These are phyloP conservation scores for Chloroceryle amazona DNA, from an alignment of 2,797 vertebrate species.

Conservation along the genomic window DNA sequence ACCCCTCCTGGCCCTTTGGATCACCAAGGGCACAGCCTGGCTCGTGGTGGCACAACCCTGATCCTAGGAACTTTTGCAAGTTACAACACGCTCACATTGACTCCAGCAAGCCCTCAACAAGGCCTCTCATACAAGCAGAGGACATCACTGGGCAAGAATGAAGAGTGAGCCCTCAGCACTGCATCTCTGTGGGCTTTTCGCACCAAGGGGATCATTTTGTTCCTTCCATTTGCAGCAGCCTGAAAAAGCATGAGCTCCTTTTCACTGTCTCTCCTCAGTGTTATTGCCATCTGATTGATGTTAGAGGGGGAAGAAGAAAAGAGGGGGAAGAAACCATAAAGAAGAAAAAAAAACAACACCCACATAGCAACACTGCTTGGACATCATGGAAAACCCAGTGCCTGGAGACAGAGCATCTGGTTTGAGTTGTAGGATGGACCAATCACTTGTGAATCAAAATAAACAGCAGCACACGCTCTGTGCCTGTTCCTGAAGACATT, in stretches of 20 bases:
- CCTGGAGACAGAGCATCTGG: not conserved
- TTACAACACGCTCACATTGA: rapidly evolving
- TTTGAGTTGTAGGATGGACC: not conserved
- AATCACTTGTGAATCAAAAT: not conserved
- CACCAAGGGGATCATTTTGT: not conserved
- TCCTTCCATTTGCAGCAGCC: not conserved
- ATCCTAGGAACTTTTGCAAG: not conserved
- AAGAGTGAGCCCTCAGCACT: not conserved
- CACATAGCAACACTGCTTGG: rapidly evolving
- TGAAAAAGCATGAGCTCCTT: not conserved
- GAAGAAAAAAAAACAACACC: not conserved
- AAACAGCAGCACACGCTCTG: not conserved
- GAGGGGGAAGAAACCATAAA: not conserved
- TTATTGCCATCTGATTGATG: not conserved
- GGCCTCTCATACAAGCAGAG: not conserved
- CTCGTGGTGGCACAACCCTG: not conserved
- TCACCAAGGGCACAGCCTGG: not conserved
- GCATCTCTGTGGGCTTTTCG: not conserved
- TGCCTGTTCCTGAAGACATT: not conserved
- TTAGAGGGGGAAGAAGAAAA: not conserved
- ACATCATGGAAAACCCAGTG: not conserved
- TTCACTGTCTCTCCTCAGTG: rapidly evolving
- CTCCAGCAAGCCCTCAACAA: not conserved
- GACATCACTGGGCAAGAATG: not conserved
- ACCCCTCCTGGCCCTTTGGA: not conserved